Evolutionary conservation across 1,140 invertebrate genomes (phyloP), one percentile per base, ranked within the genome.

Genomic region (Drosophila albomicans): DNA sequence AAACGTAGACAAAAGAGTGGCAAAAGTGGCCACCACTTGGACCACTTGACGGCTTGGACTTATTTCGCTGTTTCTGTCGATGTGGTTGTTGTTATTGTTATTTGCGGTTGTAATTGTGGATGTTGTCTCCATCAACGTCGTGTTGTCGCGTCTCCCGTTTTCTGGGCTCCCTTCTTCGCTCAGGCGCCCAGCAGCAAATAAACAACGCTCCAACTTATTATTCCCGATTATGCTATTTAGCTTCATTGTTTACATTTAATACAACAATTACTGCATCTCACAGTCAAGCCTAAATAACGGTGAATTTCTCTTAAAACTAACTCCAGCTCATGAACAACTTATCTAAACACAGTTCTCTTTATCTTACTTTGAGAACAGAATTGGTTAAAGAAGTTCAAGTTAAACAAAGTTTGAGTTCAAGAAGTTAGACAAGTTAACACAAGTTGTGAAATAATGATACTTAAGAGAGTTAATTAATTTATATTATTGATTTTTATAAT

Each of bases 1-100:
- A 80, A 88, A 88, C 88, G 84, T 88, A 88, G 84, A 69, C 74
- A 88, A 77, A 73, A 74, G 85, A 77, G 71, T 80, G 76, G 77
- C 41, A 52, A 67, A 57, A 67, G 63, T 52, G 35, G 62, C 32
- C 70, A 67, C 4, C 71, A 57, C 72, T 69, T 70, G 71, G 58
- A 67, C 56, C 71, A 73, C 64, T 57, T 67, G 64, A 41, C 28
- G 43, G 57, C 52, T 56, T 30, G 32, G 48, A 54, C 51, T 54
- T 54, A 54, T 54, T 35, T 49, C 46, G 25, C 20, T 8, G 38
- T 28, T 10, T 30, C 10, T 11, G 16, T 25, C 45, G 59, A 6
- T 51, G 32, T 68, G 1, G 7, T 13, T 49, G 58, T 62, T 25
- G 28, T 52, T 43, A 11, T 28, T 25, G 1, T 49, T 56, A 13